These are phyloP conservation scores for Drosophila ohnishii DNA, from an alignment of 1,140 invertebrate genomes.

Conservation along the genomic window DNA sequence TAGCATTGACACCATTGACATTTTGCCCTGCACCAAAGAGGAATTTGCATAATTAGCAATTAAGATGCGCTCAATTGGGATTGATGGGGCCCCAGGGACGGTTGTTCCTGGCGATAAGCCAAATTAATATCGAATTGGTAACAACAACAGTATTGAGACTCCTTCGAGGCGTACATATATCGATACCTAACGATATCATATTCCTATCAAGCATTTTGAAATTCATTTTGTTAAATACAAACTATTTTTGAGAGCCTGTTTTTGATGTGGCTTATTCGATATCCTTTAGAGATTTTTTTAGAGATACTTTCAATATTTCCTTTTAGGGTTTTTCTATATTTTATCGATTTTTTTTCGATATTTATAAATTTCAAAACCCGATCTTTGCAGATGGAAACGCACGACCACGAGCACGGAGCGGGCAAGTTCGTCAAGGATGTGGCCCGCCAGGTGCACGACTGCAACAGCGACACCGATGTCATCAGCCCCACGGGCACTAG, in stretches of 20 bases:
- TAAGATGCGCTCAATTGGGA: conserved; percentile 38
- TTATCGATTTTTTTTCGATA: not conserved
- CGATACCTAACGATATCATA: not conserved
- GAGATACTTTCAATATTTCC: too few species aligned
- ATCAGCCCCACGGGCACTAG: conserved; percentile 79
- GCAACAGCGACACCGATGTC: conserved; percentile 79
- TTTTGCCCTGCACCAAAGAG: conserved; percentile 8
- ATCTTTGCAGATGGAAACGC: conserved; percentile 82
- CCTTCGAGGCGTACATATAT: not conserved
- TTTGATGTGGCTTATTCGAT: not conserved
- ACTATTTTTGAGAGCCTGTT: not conserved
- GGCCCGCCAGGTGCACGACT: conserved; percentile 61
- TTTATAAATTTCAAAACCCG: too few species aligned
- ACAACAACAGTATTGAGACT: not conserved
- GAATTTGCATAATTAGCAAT: conserved; percentile 47
- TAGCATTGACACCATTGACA: conserved; percentile 23
- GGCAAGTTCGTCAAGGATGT: conserved; percentile 76
- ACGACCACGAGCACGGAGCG: conserved; percentile 59
- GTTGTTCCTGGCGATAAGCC: conserved; percentile 12
- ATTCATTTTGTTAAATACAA: not conserved
- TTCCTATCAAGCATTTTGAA: not conserved
- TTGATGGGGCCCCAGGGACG: conserved; percentile 21
- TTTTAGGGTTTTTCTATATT: not conserved
- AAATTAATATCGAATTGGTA: conserved; percentile 7
- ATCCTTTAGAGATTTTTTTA: too few species aligned